phyloP scores from a whole-genome alignment of 2,113 vertebrate genomes.

The Syngnathus typhle region DNA sequence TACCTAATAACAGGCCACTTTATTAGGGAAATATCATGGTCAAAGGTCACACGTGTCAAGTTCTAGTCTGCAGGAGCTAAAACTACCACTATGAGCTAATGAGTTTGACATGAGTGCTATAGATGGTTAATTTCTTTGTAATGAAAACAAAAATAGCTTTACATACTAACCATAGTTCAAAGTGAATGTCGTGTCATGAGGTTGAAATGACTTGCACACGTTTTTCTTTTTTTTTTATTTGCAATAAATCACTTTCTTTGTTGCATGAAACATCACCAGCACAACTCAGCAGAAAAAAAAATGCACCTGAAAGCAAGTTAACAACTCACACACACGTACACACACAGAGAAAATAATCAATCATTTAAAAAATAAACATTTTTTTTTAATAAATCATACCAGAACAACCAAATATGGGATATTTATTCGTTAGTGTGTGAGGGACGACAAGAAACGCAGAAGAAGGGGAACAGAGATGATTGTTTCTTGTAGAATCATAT shows the following conservation, averaged over 20 bases:
- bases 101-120: too few relatives aligned
- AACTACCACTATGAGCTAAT: too few relatives aligned
- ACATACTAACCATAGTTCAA: too few relatives aligned
- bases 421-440: slow-evolving; percentile 43
- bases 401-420: slow-evolving; percentile 60
- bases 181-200: too few relatives aligned
- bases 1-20: too few relatives aligned
- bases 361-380: slow-evolving; percentile 30
- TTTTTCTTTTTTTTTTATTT: slow-evolving; percentile 61
- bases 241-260: slow-evolving; percentile 81
- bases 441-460: slow-evolving; percentile 42
- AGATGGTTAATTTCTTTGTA: too few relatives aligned
- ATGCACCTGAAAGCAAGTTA: slow-evolving; percentile 80
- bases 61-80: too few relatives aligned
- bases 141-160: too few relatives aligned
- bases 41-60: too few relatives aligned
- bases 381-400: slow-evolving; percentile 61
- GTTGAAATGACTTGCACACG: neutral
- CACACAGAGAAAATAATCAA: slow-evolving; percentile 64
- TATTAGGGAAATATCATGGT: too few relatives aligned
- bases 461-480: neutral
- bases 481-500: slow-evolving; percentile 42
- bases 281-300: slow-evolving; percentile 79
- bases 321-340: neutral
- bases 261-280: slow-evolving; percentile 80